phyloP scores from a whole-genome alignment of 2,888 invertebrate species.

The Stramonita haemastoma region DNA sequence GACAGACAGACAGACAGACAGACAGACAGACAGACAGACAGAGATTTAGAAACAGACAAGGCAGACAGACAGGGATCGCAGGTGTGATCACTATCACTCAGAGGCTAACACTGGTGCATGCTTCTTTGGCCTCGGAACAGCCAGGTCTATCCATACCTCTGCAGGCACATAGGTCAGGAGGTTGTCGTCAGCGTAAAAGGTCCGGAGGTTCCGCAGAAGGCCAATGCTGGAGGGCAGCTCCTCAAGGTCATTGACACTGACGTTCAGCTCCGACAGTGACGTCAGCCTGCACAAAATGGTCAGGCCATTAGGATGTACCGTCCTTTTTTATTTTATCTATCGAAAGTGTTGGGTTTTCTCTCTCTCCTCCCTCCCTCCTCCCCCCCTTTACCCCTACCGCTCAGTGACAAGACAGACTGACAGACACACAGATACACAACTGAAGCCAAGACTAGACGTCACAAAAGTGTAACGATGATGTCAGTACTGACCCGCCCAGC shows the following conservation, averaged over 20 bases:
- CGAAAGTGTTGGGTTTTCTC: too few relatives aligned
- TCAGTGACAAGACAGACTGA: not conserved
- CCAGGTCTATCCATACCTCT: slow-evolving; percentile 68
- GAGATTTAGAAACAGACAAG: too few relatives aligned
- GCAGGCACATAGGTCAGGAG: slow-evolving; percentile 80
- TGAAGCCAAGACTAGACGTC: too few relatives aligned
- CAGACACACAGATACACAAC: not conserved
- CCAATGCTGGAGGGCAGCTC: slow-evolving; percentile 91
- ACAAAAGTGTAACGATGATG: too few relatives aligned
- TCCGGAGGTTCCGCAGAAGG: slow-evolving; percentile 88
- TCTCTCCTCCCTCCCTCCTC: too few relatives aligned
- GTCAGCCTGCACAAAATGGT: slow-evolving; percentile 66
- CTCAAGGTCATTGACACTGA: slow-evolving; percentile 88
- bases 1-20: too few relatives aligned
- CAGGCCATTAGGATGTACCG: not conserved
- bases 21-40: too few relatives aligned
- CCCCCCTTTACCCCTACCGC: too few relatives aligned
- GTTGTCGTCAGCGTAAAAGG: slow-evolving; percentile 93
- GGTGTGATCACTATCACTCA: too few relatives aligned
- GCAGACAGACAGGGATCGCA: too few relatives aligned
- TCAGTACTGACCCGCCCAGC: slow-evolving; percentile 82
- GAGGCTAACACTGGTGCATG: too few relatives aligned
- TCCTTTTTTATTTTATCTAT: not conserved
- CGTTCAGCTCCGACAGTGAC: slow-evolving; percentile 82
- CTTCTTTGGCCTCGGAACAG: too few relatives aligned